These are phyloP conservation scores for Natrix natrix DNA, from an alignment of 2,797 vertebrate genomes.

Conservation along the genomic window DNA sequence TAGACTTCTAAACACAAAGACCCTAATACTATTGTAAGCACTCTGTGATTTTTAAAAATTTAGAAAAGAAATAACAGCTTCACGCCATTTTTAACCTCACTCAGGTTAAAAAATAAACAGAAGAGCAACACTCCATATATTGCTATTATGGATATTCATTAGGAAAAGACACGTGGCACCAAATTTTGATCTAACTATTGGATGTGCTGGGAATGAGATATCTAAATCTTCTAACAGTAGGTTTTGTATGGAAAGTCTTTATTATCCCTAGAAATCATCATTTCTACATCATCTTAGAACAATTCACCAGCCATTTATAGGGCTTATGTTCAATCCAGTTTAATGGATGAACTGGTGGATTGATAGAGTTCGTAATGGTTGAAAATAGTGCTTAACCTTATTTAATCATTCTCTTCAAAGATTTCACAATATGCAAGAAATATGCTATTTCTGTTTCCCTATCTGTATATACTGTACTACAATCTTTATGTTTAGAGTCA, in stretches of 20 bases:
- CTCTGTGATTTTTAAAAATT: neutral
- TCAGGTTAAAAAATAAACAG: neutral
- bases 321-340: neutral
- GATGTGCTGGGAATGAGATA: neutral
- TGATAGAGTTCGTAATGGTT: neutral
- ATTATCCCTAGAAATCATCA: neutral
- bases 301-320: neutral
- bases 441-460: neutral
- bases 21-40: neutral
- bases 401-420: neutral
- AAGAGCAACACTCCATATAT: neutral
- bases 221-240: neutral
- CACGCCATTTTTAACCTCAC: neutral
- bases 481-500: neutral
- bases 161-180: too few species aligned
- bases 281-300: neutral
- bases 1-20: neutral
- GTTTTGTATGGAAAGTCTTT: neutral
- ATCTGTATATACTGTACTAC: neutral
- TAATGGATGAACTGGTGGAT: neutral
- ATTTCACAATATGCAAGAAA: neutral
- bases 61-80: neutral
- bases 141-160: neutral
- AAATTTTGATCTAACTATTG: neutral
- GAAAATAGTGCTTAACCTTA: neutral